Evolutionary conservation across 2,888 invertebrate genomes (phyloP).

Genomic region (Auanema freiburgensis): DNA sequence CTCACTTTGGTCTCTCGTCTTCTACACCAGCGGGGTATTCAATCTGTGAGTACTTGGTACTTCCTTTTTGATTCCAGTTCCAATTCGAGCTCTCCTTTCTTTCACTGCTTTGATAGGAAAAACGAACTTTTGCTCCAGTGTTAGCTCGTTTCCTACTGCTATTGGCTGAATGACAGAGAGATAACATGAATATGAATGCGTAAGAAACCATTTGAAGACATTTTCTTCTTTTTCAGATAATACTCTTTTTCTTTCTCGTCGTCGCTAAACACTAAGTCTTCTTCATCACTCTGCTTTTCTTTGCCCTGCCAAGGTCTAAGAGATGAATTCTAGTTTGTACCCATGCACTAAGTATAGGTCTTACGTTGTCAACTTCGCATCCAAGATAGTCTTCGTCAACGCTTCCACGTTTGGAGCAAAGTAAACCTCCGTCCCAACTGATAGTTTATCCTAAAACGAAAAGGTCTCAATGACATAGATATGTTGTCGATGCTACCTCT

Average conservation of each 20-base stretch:
- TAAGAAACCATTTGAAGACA: not conserved
- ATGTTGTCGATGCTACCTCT: too few relatives aligned
- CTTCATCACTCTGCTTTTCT: slow-evolving; percentile 24
- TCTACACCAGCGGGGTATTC: too few relatives aligned
- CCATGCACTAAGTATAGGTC: not conserved
- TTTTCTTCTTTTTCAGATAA: slow-evolving; percentile 23
- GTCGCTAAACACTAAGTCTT: slow-evolving; percentile 62
- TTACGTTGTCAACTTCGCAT: not conserved
- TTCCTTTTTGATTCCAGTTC: too few relatives aligned
- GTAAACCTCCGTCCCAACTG: slow-evolving; percentile 8
- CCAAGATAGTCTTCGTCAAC: slow-evolving; percentile 12
- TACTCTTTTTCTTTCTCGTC: slow-evolving; percentile 55
- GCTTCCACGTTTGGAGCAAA: slow-evolving; percentile 8
- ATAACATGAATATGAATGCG: not conserved
- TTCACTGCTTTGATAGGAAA: not conserved
- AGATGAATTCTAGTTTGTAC: not conserved
- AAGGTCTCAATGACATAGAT: too few relatives aligned
- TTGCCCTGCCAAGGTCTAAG: slow-evolving; percentile 6
- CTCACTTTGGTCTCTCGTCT: too few relatives aligned
- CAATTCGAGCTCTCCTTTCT: too few relatives aligned
- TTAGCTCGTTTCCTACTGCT: slow-evolving; percentile 2
- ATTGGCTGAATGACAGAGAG: not conserved
- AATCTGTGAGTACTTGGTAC: too few relatives aligned
- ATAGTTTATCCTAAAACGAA: slow-evolving; percentile 7
- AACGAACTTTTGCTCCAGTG: not conserved